These are phyloP conservation scores for Drosophila arawakana DNA, from an alignment of 1,140 invertebrate species.

Conservation along the genomic window DNA sequence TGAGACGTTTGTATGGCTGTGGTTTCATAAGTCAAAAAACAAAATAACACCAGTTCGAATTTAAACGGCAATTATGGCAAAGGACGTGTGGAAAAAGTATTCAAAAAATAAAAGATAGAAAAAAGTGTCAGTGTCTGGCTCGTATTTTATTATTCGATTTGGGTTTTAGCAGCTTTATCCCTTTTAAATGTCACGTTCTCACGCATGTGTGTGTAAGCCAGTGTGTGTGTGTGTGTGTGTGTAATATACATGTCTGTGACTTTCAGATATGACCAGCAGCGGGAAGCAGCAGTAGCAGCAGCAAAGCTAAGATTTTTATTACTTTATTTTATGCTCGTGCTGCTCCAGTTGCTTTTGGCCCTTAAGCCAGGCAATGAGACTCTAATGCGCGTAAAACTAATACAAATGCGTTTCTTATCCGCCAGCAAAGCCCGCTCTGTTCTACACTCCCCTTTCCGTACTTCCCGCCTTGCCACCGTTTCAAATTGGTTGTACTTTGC, in stretches of 20 bases:
- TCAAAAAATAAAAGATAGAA: not conserved
- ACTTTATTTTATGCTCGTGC: constrained; percentile 80
- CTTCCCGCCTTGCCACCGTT: constrained; percentile 23
- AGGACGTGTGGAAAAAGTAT: constrained; percentile 7
- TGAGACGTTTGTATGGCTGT: constrained; percentile 16
- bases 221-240: constrained; percentile 16
- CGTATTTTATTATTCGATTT: constrained; percentile 80
- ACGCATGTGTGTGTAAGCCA: constrained; percentile 24
- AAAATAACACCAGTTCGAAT: constrained; percentile 14
- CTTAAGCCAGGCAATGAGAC: constrained; percentile 80
- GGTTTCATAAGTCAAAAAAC: constrained; percentile 28
- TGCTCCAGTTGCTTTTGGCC: constrained; percentile 44
- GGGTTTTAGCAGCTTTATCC: constrained; percentile 71
- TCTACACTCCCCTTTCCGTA: not conserved
- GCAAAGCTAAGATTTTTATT: constrained; percentile 78
- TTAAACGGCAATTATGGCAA: constrained; percentile 71
- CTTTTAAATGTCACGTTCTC: constrained; percentile 76
- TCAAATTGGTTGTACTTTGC: constrained; percentile 81
- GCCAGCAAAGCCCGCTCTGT: constrained; percentile 9
- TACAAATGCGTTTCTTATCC: constrained; percentile 82
- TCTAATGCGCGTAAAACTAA: constrained; percentile 83
- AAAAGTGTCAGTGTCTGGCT: constrained; percentile 53
- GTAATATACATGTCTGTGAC: constrained; percentile 64
- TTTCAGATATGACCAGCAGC: constrained; percentile 64
- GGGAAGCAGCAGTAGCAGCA: not conserved